Evolutionary conservation across 2,888 invertebrate genomes (phyloP).

Genomic region (Amblyjoppa fuscipennis): DNA sequence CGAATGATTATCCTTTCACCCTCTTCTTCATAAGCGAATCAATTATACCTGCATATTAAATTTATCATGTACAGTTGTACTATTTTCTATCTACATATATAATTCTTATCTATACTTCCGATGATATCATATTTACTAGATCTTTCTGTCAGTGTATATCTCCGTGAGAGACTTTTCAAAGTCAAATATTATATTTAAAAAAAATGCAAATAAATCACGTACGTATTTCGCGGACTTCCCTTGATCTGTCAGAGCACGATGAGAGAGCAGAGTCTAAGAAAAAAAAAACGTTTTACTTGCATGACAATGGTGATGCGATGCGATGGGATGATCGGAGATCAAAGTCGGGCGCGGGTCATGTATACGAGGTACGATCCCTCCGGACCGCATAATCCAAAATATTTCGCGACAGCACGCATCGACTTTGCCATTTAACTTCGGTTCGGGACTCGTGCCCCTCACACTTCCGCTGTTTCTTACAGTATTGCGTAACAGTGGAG

Average conservation of each 20-base stretch:
- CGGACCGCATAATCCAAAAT: conserved; percentile 74
- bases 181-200: neutral
- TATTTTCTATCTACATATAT: conserved; percentile 18
- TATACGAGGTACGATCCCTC: conserved; percentile 69
- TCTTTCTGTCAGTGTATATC: too few relatives aligned
- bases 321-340: conserved; percentile 36
- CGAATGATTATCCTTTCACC: conserved; percentile 34
- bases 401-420: conserved; percentile 77
- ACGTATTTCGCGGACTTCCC: neutral
- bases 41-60: neutral
- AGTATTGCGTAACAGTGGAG: conserved; percentile 4
- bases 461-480: neutral
- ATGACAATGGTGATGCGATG: conserved; percentile 13
- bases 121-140: neutral
- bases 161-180: too few relatives aligned
- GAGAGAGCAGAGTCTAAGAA: conserved; percentile 34
- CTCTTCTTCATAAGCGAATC: neutral
- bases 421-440: conserved; percentile 33
- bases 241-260: neutral
- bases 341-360: conserved; percentile 28
- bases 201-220: too few relatives aligned
- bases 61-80: neutral
- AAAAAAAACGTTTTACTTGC: conserved; percentile 31
- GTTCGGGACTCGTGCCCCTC: conserved; percentile 13
- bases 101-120: neutral